Base-by-base conservation (phyloP, 2,113 vertebrate species). In the Heterotis niloticus region DNA sequence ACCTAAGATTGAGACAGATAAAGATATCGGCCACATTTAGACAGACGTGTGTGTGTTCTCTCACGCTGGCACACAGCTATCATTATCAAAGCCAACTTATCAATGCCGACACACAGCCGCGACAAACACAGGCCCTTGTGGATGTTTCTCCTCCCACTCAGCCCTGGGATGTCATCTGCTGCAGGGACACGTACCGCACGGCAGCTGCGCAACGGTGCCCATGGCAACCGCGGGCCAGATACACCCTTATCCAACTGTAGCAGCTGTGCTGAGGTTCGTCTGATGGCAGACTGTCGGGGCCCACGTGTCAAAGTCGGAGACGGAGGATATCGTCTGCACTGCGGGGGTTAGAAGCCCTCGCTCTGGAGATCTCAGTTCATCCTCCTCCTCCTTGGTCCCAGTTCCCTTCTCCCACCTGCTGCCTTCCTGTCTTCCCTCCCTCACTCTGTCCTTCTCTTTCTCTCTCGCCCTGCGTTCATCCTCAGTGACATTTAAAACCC, bases 201-300 rank as follows among this genome's bases (percentile, higher is more conserved):
- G 81, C 80, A 87, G 92, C 93, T 91, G 91, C 97, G 95, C 95
- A 94, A 93, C 87, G 90, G 94, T 98, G 89, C 85, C 95, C 95
- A 96, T 96, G 89, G 95, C 92, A 98, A 98, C 96, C 87, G 90
- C 91, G 93, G 94, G 95, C 96, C 95, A 91, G 93, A 93, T 92
- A 94, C 94, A 92, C 93, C 93, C 94, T 96, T 94, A 93, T 93
- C 95, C 93, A 93, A 90, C 96, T 95, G 93, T 91, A 92, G 90
- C 92, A 92, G 93, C 91, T 90, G 90, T 90, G 85, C 44, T 86
- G 91, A 93, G 92, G 90, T 93, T 92, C 91, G 87, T 93, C 93
- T 93, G 87, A 90, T 92, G 72, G 26, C 17, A 59, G 72, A 24
- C 59, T 52, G 90, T 90, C 90, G 86, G 90, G 90, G 89, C 88